phyloP scores from a whole-genome alignment of 2,797 vertebrate genomes.

The Benthosema pterotum region DNA sequence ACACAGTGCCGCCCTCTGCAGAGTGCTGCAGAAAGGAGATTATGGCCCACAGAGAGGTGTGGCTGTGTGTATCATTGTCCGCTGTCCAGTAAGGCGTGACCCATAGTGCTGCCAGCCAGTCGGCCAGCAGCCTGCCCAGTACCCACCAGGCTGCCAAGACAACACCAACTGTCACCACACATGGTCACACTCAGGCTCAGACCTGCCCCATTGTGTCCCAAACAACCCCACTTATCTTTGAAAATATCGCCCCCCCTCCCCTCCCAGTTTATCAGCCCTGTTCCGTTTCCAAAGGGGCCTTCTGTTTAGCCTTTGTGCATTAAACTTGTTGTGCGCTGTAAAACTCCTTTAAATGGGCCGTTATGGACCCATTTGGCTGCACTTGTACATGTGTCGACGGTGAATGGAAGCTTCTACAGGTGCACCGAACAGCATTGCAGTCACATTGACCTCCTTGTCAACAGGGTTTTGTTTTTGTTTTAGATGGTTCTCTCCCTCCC shows the following conservation, averaged over 20 bases:
- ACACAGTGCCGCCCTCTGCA: conserved; percentile 35
- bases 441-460: conserved; percentile 36
- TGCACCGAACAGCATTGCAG: conserved; percentile 55
- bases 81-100: conserved; percentile 67
- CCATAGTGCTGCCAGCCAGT: conserved; percentile 52
- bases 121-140: conserved; percentile 62
- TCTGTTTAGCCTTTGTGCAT: neutral
- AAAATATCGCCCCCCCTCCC: neutral
- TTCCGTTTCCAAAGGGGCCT: neutral
- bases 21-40: conserved; percentile 72
- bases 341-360: too few species aligned
- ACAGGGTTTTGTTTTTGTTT: conserved; percentile 23
- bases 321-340: conserved; percentile 22
- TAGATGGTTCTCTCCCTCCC: conserved; percentile 27
- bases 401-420: conserved; percentile 56
- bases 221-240: conserved; percentile 30
- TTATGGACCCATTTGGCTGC: too few species aligned
- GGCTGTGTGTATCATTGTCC: conserved; percentile 59
- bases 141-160: conserved; percentile 59
- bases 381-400: too few species aligned
- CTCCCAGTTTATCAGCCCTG: neutral
- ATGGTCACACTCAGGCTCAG: conserved; percentile 63
- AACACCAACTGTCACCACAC: conserved; percentile 78
- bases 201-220: conserved; percentile 58
- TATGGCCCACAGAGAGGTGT: conserved; percentile 71